Percentiles rank a stretch among this genome's conserved stretches.
phyloP scores from a whole-genome alignment of 2,113 vertebrate genomes.

The Callospermophilus lateralis region DNA sequence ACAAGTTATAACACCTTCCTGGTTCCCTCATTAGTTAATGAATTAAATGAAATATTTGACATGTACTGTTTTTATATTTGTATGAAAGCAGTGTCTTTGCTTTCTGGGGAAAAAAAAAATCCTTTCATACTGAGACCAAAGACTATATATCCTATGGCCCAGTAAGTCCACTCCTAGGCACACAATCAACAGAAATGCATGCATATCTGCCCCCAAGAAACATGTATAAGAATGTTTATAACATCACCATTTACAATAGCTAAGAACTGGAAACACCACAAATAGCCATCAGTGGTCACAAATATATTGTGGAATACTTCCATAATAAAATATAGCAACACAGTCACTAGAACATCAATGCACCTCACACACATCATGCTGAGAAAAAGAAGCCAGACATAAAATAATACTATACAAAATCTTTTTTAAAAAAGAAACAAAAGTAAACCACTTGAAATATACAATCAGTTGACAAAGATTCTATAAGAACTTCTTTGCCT shows the following conservation, averaged over 20 bases:
- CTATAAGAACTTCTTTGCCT: neutral
- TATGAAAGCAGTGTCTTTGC: neutral
- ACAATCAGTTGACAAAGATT: neutral
- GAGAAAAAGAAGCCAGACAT: neutral
- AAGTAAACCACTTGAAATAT: neutral
- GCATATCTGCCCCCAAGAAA: neutral
- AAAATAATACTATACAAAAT: neutral
- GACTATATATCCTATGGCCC: neutral
- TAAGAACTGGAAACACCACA: neutral
- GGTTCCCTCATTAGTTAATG: neutral
- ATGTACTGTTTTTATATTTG: neutral
- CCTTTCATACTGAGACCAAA: neutral
- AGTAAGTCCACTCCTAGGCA: neutral
- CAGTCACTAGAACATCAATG: neutral
- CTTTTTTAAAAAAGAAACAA: slow-evolving; percentile 32
- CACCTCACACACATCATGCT: neutral
- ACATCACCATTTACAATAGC: neutral
- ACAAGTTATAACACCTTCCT: neutral
- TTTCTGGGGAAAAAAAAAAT: neutral
- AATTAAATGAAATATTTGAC: neutral
- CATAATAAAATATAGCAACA: neutral
- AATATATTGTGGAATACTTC: neutral
- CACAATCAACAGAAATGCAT: neutral
- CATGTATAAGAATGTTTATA: neutral
- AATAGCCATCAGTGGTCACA: neutral